phyloP scores from a whole-genome alignment of 2,888 invertebrate species.

The Diplolepis rosae region DNA sequence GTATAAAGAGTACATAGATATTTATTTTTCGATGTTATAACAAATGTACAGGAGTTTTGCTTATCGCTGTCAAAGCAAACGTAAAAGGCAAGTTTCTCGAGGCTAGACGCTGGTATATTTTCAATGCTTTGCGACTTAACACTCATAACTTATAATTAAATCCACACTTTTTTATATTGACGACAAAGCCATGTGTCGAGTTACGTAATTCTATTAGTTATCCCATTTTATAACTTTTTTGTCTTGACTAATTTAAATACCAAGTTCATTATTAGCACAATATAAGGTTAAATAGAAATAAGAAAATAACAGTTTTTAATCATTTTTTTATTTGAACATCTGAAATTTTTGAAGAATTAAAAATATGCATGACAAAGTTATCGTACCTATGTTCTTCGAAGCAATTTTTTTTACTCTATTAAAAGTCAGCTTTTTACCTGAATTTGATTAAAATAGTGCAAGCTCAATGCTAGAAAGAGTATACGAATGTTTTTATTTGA shows the following conservation, averaged over 20 bases:
- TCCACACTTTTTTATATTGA: neutral
- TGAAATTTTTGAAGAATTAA: neutral
- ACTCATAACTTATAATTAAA: neutral
- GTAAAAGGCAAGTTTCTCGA: conserved; percentile 16
- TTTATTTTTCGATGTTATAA: conserved; percentile 4
- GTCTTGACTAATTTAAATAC: neutral
- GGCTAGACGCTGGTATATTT: neutral
- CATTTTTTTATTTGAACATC: neutral
- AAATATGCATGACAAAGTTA: neutral
- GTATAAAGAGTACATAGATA: neutral
- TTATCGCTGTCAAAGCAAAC: conserved; percentile 27
- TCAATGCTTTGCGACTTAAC: neutral
- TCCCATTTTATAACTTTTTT: neutral
- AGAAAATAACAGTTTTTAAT: neutral
- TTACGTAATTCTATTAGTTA: neutral
- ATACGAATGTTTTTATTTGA: neutral
- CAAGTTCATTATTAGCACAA: neutral
- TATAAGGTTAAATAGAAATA: neutral
- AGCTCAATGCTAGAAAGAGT: neutral
- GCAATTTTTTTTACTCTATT: neutral
- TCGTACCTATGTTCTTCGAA: conserved; percentile 30
- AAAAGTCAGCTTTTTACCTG: neutral
- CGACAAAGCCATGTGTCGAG: neutral
- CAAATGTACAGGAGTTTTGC: conserved; percentile 7
- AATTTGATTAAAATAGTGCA: neutral